These are phyloP conservation scores for Alethe castanea DNA, from an alignment of 2,113 vertebrate species.

Conservation along the genomic window DNA sequence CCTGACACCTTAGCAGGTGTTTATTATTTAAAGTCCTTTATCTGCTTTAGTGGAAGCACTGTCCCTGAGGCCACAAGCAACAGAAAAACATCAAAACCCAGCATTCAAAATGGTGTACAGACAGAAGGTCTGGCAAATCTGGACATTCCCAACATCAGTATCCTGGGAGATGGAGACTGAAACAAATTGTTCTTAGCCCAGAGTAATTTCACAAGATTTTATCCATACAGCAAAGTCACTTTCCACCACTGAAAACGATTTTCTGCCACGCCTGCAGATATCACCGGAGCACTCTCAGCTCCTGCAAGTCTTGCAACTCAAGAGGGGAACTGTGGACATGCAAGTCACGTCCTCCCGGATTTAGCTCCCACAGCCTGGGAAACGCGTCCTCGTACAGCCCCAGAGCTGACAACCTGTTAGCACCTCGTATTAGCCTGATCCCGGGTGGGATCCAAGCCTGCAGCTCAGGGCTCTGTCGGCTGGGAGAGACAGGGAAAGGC, in stretches of 20 bases:
- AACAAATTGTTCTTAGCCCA: constrained; percentile 22
- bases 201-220: constrained; percentile 45
- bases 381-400: background rate
- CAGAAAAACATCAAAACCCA: background rate
- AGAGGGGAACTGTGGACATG: background rate
- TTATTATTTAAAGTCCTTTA: background rate
- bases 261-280: constrained; percentile 34
- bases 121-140: background rate
- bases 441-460: background rate
- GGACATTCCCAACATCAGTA: background rate
- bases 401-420: constrained; percentile 35
- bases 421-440: background rate
- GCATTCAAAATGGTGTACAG: background rate
- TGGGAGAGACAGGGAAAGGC: background rate
- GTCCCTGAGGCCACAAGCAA: background rate
- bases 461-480: background rate
- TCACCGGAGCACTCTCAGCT: background rate
- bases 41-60: background rate
- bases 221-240: constrained; percentile 34
- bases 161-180: background rate
- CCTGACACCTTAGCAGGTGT: background rate
- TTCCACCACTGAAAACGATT: background rate
- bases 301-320: background rate
- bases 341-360: background rate
- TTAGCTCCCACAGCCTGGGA: constrained; percentile 12